Base-by-base conservation (phyloP, 2,888 invertebrate species). In the Sinodicranocentrus sp. region DNA sequence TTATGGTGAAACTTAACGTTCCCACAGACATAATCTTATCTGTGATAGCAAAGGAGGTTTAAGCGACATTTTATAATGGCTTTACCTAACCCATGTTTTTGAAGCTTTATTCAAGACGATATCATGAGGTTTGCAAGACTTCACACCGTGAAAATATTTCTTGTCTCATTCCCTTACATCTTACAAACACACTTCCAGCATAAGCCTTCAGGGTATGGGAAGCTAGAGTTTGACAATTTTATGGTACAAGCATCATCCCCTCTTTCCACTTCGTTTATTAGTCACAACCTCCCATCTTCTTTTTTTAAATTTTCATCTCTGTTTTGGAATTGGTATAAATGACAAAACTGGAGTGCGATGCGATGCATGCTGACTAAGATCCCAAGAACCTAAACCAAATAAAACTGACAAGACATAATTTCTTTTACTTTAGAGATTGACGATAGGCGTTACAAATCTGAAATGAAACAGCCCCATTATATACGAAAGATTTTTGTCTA, bases 391-490 rank as follows among this genome's bases (percentile, higher is more conserved):
- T 43, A 70, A 61, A 52, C 52, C 63, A 75, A 65, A 65, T 75
- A 75, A 75, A 65, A 63, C 48, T 75, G 75, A 75, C 75, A 75
- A 33, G 75, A 65, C 63, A 75, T 75, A 65, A 75, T 75, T 75
- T 65, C 75, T 48, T 52, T 28, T 44, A 8, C 19, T 75, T 75
- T 33, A 75, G 33, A 65, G 28, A 65, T 65, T 75, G 52, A 33
- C 28, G 63, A 75, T 44, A 75, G 75, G 75, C 75, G 75, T 75
- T 75, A 52, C 52, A 65, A 75, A 75, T 17, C 5, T 8, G 8
- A 48, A 8, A 48, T 48, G 15, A 48, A 48, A 48, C 5, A 48
- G 2, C 2, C 5, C 17, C 17, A 5, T 8, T n/a, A 48, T 48
- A n/a, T 8, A 48, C 5, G 3, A 13, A 48, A 48, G n/a, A 3